phyloP scores from a whole-genome alignment of 35 echinoderm and acorn worm species.

The Apostichopus japonicus region DNA sequence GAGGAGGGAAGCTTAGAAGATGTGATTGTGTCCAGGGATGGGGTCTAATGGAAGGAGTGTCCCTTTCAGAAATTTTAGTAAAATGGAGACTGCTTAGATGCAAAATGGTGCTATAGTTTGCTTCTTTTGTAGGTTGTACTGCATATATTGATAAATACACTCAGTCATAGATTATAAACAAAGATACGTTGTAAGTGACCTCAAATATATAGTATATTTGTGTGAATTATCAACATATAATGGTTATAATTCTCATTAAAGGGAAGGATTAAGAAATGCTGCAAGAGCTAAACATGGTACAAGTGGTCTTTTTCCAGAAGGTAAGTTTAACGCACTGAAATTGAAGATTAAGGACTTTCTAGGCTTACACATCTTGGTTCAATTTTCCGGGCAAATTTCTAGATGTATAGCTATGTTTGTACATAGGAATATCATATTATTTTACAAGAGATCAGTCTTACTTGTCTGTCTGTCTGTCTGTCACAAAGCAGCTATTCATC shows the following conservation, averaged over 20 bases:
- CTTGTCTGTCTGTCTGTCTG: too few relatives aligned
- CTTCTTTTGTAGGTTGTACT: too few relatives aligned
- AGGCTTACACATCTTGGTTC: not conserved
- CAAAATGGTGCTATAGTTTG: too few relatives aligned
- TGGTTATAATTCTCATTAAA: conserved; percentile 45
- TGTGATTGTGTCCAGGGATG: too few relatives aligned
- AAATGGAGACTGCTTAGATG: too few relatives aligned
- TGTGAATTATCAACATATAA: not conserved
- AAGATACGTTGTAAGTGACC: not conserved
- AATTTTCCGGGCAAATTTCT: not conserved
- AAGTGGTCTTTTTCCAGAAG: conserved; percentile 35
- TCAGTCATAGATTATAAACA: not conserved
- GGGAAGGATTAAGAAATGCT: conserved; percentile 78
- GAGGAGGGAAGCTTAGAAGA: too few relatives aligned
- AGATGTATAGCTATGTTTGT: not conserved
- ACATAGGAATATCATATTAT: not conserved
- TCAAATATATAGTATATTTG: not conserved
- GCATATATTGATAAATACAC: too few relatives aligned
- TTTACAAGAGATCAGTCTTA: not conserved
- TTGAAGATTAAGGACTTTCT: too few relatives aligned
- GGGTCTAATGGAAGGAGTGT: too few relatives aligned
- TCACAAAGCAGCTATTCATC: too few relatives aligned
- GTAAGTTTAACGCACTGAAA: conserved; percentile 14
- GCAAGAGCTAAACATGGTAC: conserved; percentile 74
- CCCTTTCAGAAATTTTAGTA: too few relatives aligned